Evolutionary conservation across 2,797 vertebrate species (phyloP).

Genomic region (Channallabes apus): DNA sequence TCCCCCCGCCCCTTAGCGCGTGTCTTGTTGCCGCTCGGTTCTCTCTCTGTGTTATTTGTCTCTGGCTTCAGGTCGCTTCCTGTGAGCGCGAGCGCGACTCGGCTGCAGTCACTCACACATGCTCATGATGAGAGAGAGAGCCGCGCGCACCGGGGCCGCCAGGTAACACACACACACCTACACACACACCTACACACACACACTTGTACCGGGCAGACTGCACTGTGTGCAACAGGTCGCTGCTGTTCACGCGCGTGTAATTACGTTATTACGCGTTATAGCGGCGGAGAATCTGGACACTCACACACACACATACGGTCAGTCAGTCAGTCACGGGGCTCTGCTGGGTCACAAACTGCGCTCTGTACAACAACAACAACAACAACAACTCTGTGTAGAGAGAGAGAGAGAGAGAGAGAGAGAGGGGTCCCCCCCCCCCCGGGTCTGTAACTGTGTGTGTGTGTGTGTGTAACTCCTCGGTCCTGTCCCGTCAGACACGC

Average conservation of each 20-base stretch:
- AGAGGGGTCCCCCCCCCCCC: neutral
- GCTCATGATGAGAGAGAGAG: constrained; percentile 11
- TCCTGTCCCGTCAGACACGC: neutral
- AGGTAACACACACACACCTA: constrained; percentile 2
- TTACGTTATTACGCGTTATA: neutral
- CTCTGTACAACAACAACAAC: neutral
- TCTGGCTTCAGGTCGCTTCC: neutral
- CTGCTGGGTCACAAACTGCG: neutral
- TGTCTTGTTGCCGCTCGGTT: neutral
- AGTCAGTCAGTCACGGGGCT: neutral
- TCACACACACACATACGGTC: too few relatives aligned
- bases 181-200: neutral
- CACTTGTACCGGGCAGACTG: too few relatives aligned
- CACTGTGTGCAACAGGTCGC: neutral
- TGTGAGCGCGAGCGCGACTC: constrained; percentile 17
- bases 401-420: neutral
- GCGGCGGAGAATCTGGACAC: too few relatives aligned
- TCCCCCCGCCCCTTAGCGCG: too few relatives aligned
- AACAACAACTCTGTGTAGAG: too few relatives aligned
- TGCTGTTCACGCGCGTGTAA: neutral
- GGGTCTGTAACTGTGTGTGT: neutral
- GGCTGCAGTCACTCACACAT: constrained; percentile 2
- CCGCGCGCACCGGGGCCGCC: constrained; percentile 19
- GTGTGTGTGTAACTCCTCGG: neutral
- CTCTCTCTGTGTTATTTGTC: constrained; percentile 3